Percentiles rank a stretch among this genome's conserved stretches.
Conservation (phyloP, 35 echinoderm and acorn worm species). For the Anneissia japonica region DNA sequence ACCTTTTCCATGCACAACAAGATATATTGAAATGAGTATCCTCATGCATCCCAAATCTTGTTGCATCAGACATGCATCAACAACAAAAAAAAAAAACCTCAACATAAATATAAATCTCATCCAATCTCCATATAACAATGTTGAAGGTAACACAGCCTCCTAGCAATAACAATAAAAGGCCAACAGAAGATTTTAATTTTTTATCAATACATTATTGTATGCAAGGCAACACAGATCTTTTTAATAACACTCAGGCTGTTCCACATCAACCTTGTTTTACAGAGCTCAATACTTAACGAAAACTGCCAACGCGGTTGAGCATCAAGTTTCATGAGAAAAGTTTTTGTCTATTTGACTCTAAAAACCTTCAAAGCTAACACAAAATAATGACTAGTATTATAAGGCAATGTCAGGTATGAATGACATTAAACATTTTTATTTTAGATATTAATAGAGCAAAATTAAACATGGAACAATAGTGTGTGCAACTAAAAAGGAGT, state of each 20-base stretch:
- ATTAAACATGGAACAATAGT: not conserved
- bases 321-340: not conserved
- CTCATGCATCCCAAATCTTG: not conserved
- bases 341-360: not conserved
- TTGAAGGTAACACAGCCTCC: not conserved
- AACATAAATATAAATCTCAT: not conserved
- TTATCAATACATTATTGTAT: no score
- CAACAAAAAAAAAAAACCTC: not conserved
- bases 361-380: not conserved
- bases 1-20: not conserved
- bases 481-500: not conserved
- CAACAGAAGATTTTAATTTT: no score
- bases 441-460: not conserved
- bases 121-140: not conserved
- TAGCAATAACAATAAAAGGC: no score
- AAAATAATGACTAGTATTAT: not conserved
- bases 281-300: not conserved
- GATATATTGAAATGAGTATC: no score
- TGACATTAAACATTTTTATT: not conserved
- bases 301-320: not conserved
- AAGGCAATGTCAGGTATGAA: not conserved
- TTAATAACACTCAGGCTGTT: no score
- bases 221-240: no score
- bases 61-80: not conserved
- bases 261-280: not conserved